phyloP scores from a whole-genome alignment of 2,888 invertebrate genomes.

The Eupithecia insigniata region DNA sequence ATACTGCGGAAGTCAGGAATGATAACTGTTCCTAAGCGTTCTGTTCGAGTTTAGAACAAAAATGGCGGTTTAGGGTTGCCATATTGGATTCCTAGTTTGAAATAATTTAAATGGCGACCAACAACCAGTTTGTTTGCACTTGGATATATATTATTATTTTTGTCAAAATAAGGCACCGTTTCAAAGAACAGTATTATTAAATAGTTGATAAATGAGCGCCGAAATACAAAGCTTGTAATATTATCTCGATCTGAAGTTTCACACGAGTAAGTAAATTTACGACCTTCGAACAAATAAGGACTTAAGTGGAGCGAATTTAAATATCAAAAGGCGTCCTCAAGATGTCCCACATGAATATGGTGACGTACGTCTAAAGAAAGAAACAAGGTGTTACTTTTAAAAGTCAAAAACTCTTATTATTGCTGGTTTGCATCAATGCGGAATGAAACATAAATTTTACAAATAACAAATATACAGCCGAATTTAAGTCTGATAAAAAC shows the following conservation, averaged over 20 bases:
- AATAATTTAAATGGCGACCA: background rate
- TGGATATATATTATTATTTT: background rate
- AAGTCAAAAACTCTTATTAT: background rate
- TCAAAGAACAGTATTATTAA: conserved; percentile 39
- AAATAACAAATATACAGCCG: background rate
- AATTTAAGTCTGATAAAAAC: background rate
- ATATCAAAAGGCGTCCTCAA: conserved; percentile 13
- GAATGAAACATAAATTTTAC: too few relatives aligned
- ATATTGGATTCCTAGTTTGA: background rate
- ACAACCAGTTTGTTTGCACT: background rate
- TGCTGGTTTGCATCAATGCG: background rate
- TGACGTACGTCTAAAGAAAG: conserved; percentile 46
- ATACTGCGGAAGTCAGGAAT: conserved; percentile 4
- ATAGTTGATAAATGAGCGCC: conserved; percentile 46
- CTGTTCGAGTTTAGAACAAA: background rate
- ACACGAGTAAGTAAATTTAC: conserved; percentile 62
- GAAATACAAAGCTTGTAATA: conserved; percentile 38
- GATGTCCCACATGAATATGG: conserved; percentile 15
- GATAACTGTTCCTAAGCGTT: background rate
- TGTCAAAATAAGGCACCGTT: background rate
- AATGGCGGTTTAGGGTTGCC: background rate
- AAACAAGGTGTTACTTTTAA: conserved; percentile 18
- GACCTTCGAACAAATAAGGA: conserved; percentile 62
- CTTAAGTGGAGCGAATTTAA: conserved; percentile 55
- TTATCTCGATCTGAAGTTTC: conserved; percentile 48